These are phyloP conservation scores for Microplitis deprimator DNA, from an alignment of 2,888 invertebrate genomes.

Conservation along the genomic window DNA sequence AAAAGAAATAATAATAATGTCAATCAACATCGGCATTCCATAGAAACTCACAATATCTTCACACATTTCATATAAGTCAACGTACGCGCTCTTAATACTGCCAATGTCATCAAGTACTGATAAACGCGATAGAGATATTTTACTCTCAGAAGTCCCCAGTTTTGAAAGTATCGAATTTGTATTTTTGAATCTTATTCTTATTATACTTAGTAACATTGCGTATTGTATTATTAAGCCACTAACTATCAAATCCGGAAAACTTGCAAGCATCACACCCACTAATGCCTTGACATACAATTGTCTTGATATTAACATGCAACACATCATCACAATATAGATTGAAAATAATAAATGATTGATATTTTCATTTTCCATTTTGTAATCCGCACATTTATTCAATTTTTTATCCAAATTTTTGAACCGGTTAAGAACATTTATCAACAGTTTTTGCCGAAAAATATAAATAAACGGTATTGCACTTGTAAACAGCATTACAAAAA, in stretches of 20 bases:
- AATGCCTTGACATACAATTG: background rate
- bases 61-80: background rate
- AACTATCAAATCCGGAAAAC: background rate
- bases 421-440: background rate
- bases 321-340: background rate
- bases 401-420: background rate
- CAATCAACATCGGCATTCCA: background rate
- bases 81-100: background rate
- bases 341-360: background rate
- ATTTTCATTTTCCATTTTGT: background rate
- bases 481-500: background rate
- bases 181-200: background rate
- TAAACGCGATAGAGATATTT: background rate
- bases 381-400: background rate
- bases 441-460: background rate
- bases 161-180: background rate
- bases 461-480: background rate
- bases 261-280: background rate
- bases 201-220: background rate
- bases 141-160: background rate
- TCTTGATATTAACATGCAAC: background rate
- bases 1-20: background rate
- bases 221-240: background rate
- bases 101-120: background rate
- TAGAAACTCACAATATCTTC: background rate